These are phyloP conservation scores for Esox niger DNA, from an alignment of 2,113 vertebrate species.

Conservation along the genomic window DNA sequence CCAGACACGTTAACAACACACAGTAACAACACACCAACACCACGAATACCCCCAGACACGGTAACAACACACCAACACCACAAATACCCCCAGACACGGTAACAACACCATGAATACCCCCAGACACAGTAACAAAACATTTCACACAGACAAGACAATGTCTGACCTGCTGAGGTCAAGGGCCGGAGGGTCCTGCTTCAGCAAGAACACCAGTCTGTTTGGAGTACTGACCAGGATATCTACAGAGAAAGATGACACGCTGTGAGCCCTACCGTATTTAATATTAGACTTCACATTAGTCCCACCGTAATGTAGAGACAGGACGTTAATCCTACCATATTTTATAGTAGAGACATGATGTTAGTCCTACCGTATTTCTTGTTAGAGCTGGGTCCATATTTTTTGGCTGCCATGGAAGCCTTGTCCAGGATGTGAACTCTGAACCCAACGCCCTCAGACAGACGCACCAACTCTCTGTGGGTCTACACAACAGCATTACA, in stretches of 20 bases:
- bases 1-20: slow-evolving; percentile 70
- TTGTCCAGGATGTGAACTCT: slow-evolving; percentile 94
- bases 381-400: slow-evolving; percentile 86
- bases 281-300: no score
- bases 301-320: no score
- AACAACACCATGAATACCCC: no score
- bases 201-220: slow-evolving; percentile 89
- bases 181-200: slow-evolving; percentile 92
- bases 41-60: background rate
- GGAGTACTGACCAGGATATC: slow-evolving; percentile 95
- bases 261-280: no score
- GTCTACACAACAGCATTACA: slow-evolving; percentile 73
- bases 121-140: background rate
- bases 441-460: slow-evolving; percentile 89
- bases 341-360: no score
- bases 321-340: no score
- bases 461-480: slow-evolving; percentile 86
- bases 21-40: background rate
- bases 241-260: slow-evolving; percentile 58
- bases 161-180: slow-evolving; percentile 87
- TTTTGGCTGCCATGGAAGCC: slow-evolving; percentile 86
- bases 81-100: no score
- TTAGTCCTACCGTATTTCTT: slow-evolving; percentile 95
- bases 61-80: background rate
- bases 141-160: background rate